Conservation (phyloP, 2,888 invertebrate genomes). For the Suillia variegata region DNA sequence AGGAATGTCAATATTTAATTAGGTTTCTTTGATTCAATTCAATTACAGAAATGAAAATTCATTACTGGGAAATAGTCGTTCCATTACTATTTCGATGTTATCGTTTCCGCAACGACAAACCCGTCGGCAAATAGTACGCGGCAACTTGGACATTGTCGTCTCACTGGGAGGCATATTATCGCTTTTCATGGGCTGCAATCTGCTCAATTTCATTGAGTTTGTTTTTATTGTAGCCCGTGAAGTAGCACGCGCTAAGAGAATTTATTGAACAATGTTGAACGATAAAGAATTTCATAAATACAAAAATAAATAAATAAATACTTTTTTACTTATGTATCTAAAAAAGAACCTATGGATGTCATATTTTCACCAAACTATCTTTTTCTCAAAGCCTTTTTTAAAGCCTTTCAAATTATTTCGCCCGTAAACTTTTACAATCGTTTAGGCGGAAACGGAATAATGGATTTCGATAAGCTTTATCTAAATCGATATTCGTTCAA, state of each 20-base stretch:
- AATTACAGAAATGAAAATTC: no score
- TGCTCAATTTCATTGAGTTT: background rate
- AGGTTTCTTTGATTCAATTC: no score
- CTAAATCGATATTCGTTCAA: slow-evolving; percentile 1
- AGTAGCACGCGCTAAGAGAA: background rate
- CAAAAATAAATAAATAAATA: background rate
- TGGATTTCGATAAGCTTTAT: background rate
- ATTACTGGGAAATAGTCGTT: background rate
- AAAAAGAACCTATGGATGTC: background rate
- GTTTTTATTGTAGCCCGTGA: background rate
- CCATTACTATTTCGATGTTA: background rate
- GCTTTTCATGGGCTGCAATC: background rate
- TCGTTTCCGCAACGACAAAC: background rate
- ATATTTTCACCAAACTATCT: no score
- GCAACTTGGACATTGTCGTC: background rate
- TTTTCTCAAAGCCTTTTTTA: no score
- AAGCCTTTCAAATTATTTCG: no score
- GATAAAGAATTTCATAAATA: no score
- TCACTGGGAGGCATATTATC: background rate
- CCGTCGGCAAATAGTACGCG: background rate
- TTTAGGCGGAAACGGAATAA: background rate
- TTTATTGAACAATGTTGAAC: no score
- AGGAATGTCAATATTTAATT: background rate
- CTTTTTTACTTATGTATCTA: background rate
- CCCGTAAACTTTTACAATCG: no score